phyloP scores from a whole-genome alignment of 2,797 vertebrate species.

The Pampus argenteus region DNA sequence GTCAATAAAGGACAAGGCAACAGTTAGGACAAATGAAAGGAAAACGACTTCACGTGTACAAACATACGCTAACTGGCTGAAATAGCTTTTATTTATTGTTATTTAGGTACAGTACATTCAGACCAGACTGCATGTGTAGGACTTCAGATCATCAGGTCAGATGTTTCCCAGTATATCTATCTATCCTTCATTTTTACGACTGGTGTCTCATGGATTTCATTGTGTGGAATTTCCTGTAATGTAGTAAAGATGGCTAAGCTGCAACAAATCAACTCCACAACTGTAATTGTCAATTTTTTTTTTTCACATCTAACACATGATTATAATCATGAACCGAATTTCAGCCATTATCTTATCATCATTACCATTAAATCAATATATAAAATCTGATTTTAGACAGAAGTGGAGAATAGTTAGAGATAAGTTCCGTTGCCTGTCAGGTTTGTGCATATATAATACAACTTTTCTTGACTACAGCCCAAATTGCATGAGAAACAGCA shows the following conservation, averaged over 20 bases:
- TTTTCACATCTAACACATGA: slow-evolving; percentile 17
- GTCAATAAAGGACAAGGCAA: background rate
- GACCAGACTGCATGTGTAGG: slow-evolving; percentile 33
- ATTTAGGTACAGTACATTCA: slow-evolving; percentile 34
- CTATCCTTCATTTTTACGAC: slow-evolving; percentile 53
- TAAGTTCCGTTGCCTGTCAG: no score
- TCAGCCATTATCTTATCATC: background rate
- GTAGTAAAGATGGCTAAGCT: slow-evolving; percentile 50
- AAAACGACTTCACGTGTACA: slow-evolving; percentile 10
- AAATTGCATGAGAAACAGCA: slow-evolving; percentile 31
- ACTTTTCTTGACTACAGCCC: slow-evolving; percentile 2
- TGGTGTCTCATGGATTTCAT: slow-evolving; percentile 50
- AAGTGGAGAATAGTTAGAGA: background rate
- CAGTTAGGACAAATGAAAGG: background rate
- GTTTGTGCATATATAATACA: slow-evolving; percentile 22
- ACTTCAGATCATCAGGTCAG: slow-evolving; percentile 41
- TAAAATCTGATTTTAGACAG: background rate
- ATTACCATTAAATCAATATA: background rate
- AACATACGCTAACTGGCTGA: background rate
- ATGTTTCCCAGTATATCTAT: slow-evolving; percentile 36
- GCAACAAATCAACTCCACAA: slow-evolving; percentile 51
- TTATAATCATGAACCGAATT: slow-evolving; percentile 20
- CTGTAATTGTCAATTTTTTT: slow-evolving; percentile 21
- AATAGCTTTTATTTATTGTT: slow-evolving; percentile 12
- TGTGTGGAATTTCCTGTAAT: slow-evolving; percentile 64